Base-by-base conservation (phyloP, 2,888 invertebrate genomes). In the Caenorhabditis zanzibari region DNA sequence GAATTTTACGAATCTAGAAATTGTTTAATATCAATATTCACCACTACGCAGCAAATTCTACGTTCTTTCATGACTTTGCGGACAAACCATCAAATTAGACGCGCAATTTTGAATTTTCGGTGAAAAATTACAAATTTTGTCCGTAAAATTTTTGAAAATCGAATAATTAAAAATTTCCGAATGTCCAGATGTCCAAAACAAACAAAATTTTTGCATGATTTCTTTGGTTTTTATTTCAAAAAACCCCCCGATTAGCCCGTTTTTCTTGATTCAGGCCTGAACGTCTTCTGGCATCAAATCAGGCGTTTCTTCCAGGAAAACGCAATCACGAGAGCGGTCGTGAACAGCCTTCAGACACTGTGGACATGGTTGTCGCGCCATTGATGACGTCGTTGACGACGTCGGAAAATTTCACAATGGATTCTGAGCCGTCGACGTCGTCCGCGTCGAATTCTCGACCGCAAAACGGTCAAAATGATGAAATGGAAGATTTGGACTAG, bases 261-360 rank as follows among this genome's bases (percentile, higher is more conserved):
- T 38, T 22, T 24, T 72, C 35, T 10, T 44, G 38, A 75, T 77
- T 77, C 54, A 68, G 76, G 69, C 76, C 24, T 59, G 47, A 61
- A 35, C 59, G 52, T 41, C 61, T 16, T 61, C 61, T 68, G 76
- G 76, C 58, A 22, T 10, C 69, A 77, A 77, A 69, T 77, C 38
- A 26, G 61, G 68, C 76, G 76, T 71, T 71, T 77, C 59, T 77
- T 77, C 77, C 77, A 77, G 77, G 77, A 71, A 77, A 77, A 71
- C 77, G 77, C 69, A 77, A 77, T 71, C 71, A 63, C 76, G 41
- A 35, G 32, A 66, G 76, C 68, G 12, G 38, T 63, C 12, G n/a
- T 5, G 22, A 52, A 24, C 6, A 9, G 5, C 54, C 28, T 61
- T 19, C 59, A 2, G 68, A 54, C 35, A 24, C 59, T 63, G 77